These are phyloP conservation scores for Rhopalosiphum padi DNA, from an alignment of 1,140 invertebrate genomes.

Conservation along the genomic window DNA sequence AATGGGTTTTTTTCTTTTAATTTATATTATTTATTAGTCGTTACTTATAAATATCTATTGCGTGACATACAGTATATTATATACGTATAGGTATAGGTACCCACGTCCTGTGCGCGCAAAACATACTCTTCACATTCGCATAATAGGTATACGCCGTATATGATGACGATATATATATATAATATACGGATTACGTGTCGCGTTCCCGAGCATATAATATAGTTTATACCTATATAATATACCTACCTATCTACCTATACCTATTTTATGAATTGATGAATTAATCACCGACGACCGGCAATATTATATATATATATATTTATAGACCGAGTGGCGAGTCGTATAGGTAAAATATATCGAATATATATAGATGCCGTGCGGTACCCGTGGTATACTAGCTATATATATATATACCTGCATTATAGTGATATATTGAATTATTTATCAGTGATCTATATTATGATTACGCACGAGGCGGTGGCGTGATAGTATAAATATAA, in stretches of 20 bases:
- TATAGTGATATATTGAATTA: slow-evolving; percentile 2
- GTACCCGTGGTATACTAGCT: background rate
- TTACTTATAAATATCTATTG: background rate
- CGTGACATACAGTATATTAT: background rate
- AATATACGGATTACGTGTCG: background rate
- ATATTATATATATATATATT: background rate
- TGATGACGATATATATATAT: too few species aligned
- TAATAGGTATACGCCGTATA: background rate
- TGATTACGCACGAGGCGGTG: background rate
- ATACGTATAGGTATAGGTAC: too few species aligned
- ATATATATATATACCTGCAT: background rate
- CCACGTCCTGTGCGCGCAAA: background rate
- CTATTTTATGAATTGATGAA: slow-evolving; percentile 2
- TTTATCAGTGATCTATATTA: slow-evolving; percentile 11
- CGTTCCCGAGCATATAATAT: background rate
- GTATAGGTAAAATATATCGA: background rate
- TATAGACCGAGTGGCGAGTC: too few species aligned
- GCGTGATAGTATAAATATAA: slow-evolving; percentile 8
- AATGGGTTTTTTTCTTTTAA: background rate
- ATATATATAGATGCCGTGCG: too few species aligned
- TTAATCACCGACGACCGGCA: background rate
- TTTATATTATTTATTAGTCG: background rate
- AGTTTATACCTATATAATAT: background rate
- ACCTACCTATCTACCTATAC: background rate
- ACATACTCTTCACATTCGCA: background rate